Conservation (phyloP, 1,140 invertebrate species). For the Bombus haemorrhoidalis region DNA sequence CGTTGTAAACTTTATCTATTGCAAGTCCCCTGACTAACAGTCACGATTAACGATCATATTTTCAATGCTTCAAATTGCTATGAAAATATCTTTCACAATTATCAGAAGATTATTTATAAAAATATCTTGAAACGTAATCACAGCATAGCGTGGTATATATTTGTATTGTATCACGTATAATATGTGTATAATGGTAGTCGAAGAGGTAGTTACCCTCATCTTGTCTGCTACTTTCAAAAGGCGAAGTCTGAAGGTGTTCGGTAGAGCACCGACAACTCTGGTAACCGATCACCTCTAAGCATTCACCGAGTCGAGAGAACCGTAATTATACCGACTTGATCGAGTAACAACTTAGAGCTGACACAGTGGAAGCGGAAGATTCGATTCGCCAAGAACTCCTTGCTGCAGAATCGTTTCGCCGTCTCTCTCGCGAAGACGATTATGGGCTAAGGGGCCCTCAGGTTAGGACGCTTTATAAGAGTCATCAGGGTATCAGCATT, state of each 20-base stretch:
- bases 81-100: too few species aligned
- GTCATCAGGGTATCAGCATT: constrained; percentile 30
- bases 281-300: not conserved
- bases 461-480: constrained; percentile 11
- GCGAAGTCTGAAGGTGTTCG: not conserved
- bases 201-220: not conserved
- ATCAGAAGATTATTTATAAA: too few species aligned
- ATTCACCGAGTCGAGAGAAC: not conserved
- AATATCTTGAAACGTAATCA: too few species aligned
- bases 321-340: constrained; percentile 23
- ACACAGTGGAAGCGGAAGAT: constrained; percentile 38
- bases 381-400: constrained; percentile 18
- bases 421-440: not conserved
- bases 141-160: too few species aligned
- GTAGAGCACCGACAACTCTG: not conserved
- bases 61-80: too few species aligned
- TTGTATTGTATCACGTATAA: not conserved
- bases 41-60: too few species aligned
- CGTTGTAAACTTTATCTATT: too few species aligned
- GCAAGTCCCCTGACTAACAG: too few species aligned
- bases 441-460: not conserved
- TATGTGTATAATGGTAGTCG: not conserved
- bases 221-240: not conserved
- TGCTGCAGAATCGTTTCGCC: not conserved
- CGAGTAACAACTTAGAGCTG: constrained; percentile 9